These are phyloP conservation scores for Sebastes kiyomatsui DNA, from an alignment of 2,797 vertebrate genomes.

Conservation along the genomic window DNA sequence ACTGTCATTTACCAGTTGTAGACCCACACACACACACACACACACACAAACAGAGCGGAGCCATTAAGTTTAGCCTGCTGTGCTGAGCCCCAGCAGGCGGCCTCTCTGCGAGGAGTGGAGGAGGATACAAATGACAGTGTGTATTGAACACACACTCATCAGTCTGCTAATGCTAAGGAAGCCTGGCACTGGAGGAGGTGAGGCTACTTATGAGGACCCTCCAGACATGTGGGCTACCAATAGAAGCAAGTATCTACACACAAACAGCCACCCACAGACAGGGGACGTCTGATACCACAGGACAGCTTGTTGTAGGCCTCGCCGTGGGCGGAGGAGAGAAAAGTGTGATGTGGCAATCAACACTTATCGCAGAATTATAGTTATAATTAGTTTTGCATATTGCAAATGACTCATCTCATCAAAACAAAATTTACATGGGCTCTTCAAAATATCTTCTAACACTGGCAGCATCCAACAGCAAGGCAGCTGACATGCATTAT, in stretches of 20 bases:
- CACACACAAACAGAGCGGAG: constrained; percentile 4
- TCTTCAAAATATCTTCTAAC: constrained; percentile 8
- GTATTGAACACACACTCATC: constrained; percentile 49
- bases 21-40: not conserved
- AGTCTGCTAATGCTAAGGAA: constrained; percentile 17
- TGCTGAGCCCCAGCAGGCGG: constrained; percentile 39
- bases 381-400: constrained; percentile 55
- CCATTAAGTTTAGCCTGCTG: constrained; percentile 41
- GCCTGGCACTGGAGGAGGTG: not conserved
- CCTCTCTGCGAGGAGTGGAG: constrained; percentile 31
- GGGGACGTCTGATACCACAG: constrained; percentile 35
- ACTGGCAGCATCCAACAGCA: not conserved
- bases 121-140: constrained; percentile 44
- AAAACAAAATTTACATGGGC: constrained; percentile 12
- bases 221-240: constrained; percentile 28
- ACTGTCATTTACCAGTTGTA: constrained; percentile 25
- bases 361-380: constrained; percentile 40
- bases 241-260: constrained; percentile 37
- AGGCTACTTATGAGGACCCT: constrained; percentile 8
- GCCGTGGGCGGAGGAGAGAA: constrained; percentile 29
- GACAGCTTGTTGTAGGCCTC: constrained; percentile 49
- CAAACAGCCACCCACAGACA: constrained; percentile 40
- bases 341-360: constrained; percentile 47
- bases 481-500: constrained; percentile 16
- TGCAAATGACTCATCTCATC: constrained; percentile 42